A percentile compares a stretch with the other conserved stretches of the same genome.
phyloP scores from a whole-genome alignment of 2,888 invertebrate genomes.

The Xestia sexstrigata region DNA sequence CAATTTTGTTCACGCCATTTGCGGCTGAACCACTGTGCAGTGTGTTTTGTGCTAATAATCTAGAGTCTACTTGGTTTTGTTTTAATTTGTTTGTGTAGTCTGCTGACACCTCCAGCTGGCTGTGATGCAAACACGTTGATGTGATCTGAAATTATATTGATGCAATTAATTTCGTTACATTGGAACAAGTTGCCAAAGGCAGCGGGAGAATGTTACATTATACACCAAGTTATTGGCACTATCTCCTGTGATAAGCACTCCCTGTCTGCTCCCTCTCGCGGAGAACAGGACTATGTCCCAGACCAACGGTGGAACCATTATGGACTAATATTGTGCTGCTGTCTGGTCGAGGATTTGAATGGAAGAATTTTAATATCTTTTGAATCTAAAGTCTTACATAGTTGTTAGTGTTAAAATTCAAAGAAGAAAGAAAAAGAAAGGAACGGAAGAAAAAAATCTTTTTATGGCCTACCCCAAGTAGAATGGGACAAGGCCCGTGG shows the following conservation, averaged over 20 bases:
- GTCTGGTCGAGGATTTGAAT: neutral
- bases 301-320: neutral
- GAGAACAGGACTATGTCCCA: neutral
- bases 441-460: too few species aligned
- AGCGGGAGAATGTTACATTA: neutral
- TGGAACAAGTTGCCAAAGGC: neutral
- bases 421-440: neutral
- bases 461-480: too few species aligned
- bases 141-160: constrained; percentile 77
- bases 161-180: constrained; percentile 15
- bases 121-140: constrained; percentile 87
- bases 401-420: neutral
- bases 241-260: neutral
- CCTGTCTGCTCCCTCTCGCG: neutral
- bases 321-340: neutral
- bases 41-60: constrained; percentile 51
- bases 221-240: neutral
- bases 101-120: constrained; percentile 83
- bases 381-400: too few species aligned
- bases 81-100: constrained; percentile 70
- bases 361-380: too few species aligned
- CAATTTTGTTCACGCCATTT: constrained; percentile 59
- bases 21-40: constrained; percentile 55
- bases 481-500: neutral
- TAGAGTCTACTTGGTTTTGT: constrained; percentile 64